Conservation (phyloP, 2,113 vertebrate genomes). For the Microcebus murinus region DNA sequence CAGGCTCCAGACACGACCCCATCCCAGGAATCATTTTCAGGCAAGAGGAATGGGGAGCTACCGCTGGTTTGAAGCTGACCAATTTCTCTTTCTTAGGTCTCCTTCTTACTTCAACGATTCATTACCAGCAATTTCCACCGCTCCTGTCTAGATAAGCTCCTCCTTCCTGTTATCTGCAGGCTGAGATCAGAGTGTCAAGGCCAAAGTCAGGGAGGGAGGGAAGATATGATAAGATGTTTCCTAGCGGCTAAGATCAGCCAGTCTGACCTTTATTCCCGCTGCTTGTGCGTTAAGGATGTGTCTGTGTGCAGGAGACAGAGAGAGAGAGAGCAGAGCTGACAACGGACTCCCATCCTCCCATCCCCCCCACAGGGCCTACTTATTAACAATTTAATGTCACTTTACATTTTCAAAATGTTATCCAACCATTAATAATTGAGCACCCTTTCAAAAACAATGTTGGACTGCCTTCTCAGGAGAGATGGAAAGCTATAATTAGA, state of each 20-base stretch:
- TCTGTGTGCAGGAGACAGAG: not conserved
- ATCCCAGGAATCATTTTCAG: not conserved
- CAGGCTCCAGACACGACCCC: not conserved
- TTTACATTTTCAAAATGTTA: conserved; percentile 60
- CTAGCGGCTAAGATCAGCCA: not conserved
- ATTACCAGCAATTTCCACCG: not conserved
- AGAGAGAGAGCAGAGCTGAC: not conserved
- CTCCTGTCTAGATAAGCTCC: not conserved
- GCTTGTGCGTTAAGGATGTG: not conserved
- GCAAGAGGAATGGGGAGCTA: not conserved
- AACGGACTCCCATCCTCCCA: not conserved
- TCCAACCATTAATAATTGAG: conserved; percentile 72
- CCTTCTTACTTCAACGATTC: not conserved
- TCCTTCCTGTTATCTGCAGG: not conserved
- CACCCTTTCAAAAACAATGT: conserved; percentile 67
- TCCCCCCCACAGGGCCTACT: not conserved
- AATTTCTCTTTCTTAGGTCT: not conserved
- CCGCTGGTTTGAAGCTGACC: not conserved
- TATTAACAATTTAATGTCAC: conserved; percentile 68
- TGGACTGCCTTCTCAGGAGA: conserved; percentile 54
- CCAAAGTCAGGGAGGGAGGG: not conserved
- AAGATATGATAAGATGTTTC: not conserved
- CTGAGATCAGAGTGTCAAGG: conserved; percentile 9
- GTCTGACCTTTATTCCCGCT: conserved; percentile 3
- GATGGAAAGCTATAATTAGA: conserved; percentile 48